These are phyloP conservation scores for Napeogenes inachia DNA, from an alignment of 2,888 invertebrate genomes.

Conservation along the genomic window DNA sequence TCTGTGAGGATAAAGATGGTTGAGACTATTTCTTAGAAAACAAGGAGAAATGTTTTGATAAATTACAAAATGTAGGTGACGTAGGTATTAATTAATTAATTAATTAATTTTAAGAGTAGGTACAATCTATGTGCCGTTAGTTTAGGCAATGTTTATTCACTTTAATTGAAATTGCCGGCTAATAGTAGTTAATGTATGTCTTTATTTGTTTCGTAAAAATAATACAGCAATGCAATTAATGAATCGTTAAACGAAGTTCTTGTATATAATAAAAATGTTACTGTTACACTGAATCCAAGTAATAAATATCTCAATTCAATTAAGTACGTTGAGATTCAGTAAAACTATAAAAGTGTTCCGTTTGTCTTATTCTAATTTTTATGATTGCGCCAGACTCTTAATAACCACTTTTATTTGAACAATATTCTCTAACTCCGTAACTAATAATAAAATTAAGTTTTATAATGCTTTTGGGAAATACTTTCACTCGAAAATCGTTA, in stretches of 20 bases:
- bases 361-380: conserved; percentile 6
- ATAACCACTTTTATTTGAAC: conserved; percentile 4
- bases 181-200: background rate
- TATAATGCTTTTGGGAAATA: conserved; percentile 2
- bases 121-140: background rate
- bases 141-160: background rate
- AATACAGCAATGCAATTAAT: conserved; percentile 2
- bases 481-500: background rate
- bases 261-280: conserved; percentile 3
- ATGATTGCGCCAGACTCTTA: background rate
- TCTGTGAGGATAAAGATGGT: conserved; percentile 11
- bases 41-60: conserved; percentile 12
- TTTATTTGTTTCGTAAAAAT: background rate
- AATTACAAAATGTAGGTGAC: too few species aligned
- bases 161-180: background rate
- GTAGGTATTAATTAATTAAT: too few species aligned
- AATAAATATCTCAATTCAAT: conserved; percentile 8
- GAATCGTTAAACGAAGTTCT: conserved; percentile 4
- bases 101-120: background rate
- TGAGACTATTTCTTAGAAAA: conserved; percentile 13
- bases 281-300: conserved; percentile 3
- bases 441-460: background rate
- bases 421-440: background rate
- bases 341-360: conserved; percentile 5
- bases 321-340: conserved; percentile 2